Evolutionary conservation across 2,113 vertebrate genomes (phyloP), one percentile per base, ranked within the genome.

Genomic region (Pycnonotus jocosus): DNA sequence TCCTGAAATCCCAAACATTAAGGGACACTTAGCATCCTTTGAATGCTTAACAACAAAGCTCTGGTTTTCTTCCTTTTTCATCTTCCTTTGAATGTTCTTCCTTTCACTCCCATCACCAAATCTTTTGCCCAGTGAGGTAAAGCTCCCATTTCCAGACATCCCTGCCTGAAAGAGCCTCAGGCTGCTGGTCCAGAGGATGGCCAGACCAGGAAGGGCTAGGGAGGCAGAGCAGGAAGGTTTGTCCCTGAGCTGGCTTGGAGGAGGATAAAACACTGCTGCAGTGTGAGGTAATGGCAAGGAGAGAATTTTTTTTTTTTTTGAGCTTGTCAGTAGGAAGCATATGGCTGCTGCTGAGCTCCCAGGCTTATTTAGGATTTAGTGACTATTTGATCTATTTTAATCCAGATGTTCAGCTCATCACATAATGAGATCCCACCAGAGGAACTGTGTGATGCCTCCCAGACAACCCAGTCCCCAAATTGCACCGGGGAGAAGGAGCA

Each of bases 341-440:
- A 96, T 90, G 94, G 95, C 87, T 93, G 91, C 87, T 0, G 1
- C 92, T 83, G 94, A 97, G 90, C 94, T 93, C 81, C 80, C 54
- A 35, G 90, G 94, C 90, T 96, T 96, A 95, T 95, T 97, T 96
- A 95, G 96, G 95, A 93, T 95, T 96, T 95, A 94, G 90, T 47
- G 71, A 20, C 94, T 91, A 70, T 94, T 95, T 95, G 95, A 96
- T 93, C 95, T 90, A 77, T 94, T 96, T 96, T 90, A 96, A 94
- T 95, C 94, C 93, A 96, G 92, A 95, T 95, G 91, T 95, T 97
- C 93, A 82, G 79, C 87, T 95, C 93, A 77, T 95, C 92, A 80
- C 71, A 70, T 95, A 95, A 94, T 62, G 87, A 96, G 96, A 97
- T 97, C 92, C 93, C 93, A 94, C 92, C 90, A 94, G 74, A 56